Conservation (phyloP, 1,140 invertebrate species). For the Druon quercuslanigerum region DNA sequence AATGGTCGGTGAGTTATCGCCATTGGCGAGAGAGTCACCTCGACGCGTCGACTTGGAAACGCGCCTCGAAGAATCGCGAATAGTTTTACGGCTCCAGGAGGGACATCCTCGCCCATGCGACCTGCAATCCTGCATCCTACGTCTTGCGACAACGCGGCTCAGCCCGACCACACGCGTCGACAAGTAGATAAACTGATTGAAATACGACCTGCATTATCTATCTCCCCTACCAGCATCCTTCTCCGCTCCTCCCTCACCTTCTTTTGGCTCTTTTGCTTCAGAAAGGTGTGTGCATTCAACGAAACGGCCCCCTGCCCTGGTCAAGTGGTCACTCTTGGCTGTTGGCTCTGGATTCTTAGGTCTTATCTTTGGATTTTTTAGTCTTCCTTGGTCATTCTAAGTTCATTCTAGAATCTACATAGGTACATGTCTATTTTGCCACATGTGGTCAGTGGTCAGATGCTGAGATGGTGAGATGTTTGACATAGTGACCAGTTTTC, state of each 20-base stretch:
- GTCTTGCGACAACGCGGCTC: conserved; percentile 45
- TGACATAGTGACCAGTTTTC: conserved; percentile 54
- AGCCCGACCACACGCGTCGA: conserved; percentile 73
- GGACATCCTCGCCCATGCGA: conserved; percentile 47
- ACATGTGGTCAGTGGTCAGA: conserved; percentile 45
- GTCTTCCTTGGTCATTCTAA: not conserved
- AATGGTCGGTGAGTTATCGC: conserved; percentile 71
- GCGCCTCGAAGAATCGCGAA: conserved; percentile 52
- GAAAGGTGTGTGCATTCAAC: conserved; percentile 24
- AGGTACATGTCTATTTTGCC: conserved; percentile 35
- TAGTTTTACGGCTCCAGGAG: conserved; percentile 61
- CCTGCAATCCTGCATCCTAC: conserved; percentile 43
- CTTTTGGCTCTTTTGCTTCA: not conserved
- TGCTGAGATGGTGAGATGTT: conserved; percentile 25
- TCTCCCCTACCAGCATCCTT: conserved; percentile 48
- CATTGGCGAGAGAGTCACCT: conserved; percentile 46
- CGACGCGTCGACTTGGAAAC: conserved; percentile 33
- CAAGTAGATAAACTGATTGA: conserved; percentile 76
- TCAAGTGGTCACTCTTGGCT: conserved; percentile 21
- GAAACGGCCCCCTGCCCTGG: conserved; percentile 13
- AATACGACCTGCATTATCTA: conserved; percentile 69
- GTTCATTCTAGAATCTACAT: too few species aligned
- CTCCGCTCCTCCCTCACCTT: conserved; percentile 11
- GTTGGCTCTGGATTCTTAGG: conserved; percentile 31
- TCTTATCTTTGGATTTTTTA: conserved; percentile 1